Evolutionary conservation across 2,797 vertebrate species (phyloP).

Genomic region (Xenopus petersii): DNA sequence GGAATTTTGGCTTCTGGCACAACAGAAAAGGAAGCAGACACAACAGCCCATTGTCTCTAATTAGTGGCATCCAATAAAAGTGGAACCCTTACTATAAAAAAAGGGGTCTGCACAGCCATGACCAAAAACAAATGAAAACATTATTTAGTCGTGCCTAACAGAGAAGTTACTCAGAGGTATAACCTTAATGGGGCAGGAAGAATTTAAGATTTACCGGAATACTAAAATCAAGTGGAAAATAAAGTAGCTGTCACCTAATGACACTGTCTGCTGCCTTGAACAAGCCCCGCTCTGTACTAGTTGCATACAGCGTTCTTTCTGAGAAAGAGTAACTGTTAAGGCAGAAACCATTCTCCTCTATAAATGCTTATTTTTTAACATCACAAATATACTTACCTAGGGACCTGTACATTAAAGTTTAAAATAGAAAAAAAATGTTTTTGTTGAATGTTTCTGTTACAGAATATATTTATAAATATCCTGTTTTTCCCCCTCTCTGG

Average conservation of each 20-base stretch:
- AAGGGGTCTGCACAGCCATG: constrained; percentile 2
- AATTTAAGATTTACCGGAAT: constrained; percentile 3
- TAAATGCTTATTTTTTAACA: too few relatives aligned
- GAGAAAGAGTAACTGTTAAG: too few relatives aligned
- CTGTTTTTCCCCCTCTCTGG: too few relatives aligned
- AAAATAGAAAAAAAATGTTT: too few relatives aligned
- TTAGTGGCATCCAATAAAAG: constrained; percentile 28
- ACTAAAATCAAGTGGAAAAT: constrained; percentile 1
- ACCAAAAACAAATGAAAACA: constrained; percentile 23
- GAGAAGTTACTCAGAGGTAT: constrained; percentile 3
- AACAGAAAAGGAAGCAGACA: constrained; percentile 15
- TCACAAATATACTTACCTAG: too few relatives aligned
- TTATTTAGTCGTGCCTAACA: constrained; percentile 9
- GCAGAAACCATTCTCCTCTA: too few relatives aligned
- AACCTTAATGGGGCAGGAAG: constrained; percentile 23
- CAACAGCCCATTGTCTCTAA: constrained; percentile 33
- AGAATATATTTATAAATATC: too few relatives aligned
- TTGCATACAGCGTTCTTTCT: too few relatives aligned
- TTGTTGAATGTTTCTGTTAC: too few relatives aligned
- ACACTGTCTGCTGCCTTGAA: not conserved
- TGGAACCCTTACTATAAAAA: constrained; percentile 16
- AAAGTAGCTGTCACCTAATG: not conserved
- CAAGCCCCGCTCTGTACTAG: too few relatives aligned
- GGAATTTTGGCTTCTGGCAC: constrained; percentile 14
- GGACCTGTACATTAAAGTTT: too few relatives aligned